Percentiles rank a stretch among this genome's conserved stretches.
Evolutionary conservation across 2,888 invertebrate species (phyloP).

Genomic region (Athalia cordata): DNA sequence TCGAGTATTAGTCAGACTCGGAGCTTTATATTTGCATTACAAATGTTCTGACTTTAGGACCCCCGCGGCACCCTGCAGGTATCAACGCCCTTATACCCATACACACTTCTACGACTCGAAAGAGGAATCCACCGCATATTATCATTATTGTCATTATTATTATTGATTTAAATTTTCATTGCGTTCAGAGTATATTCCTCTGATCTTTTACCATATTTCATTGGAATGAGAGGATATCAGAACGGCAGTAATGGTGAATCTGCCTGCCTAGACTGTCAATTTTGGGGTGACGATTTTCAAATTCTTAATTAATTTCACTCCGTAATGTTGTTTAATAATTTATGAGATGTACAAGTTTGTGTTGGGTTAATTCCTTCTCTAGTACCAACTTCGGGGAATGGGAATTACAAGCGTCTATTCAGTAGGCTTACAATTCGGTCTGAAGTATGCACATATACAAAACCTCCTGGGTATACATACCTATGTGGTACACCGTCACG

Average conservation of each 20-base stretch:
- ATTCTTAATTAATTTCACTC: conserved; percentile 31
- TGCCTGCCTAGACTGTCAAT: no score
- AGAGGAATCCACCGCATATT: no score
- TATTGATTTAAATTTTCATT: no score
- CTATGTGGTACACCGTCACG: not conserved
- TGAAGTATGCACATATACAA: conserved; percentile 52
- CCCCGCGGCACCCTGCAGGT: not conserved
- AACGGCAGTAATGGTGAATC: no score
- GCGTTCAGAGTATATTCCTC: no score
- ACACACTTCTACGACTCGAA: not conserved
- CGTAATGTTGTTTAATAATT: not conserved
- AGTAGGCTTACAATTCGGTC: conserved; percentile 53
- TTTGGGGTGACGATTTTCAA: conserved; percentile 10
- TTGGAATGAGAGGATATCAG: no score
- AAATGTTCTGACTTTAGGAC: conserved; percentile 45
- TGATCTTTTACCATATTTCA: no score
- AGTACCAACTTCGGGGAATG: conserved; percentile 13
- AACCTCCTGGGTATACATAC: conserved; percentile 13
- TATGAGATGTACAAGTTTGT: not conserved
- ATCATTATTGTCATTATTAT: no score
- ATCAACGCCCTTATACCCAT: not conserved
- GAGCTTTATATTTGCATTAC: conserved; percentile 51
- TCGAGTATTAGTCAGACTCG: conserved; percentile 47
- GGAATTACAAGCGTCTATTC: conserved; percentile 53
- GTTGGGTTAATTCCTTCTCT: conserved; percentile 1